Conservation (phyloP, 2,113 vertebrate species). For the Zosterops pallidus region DNA sequence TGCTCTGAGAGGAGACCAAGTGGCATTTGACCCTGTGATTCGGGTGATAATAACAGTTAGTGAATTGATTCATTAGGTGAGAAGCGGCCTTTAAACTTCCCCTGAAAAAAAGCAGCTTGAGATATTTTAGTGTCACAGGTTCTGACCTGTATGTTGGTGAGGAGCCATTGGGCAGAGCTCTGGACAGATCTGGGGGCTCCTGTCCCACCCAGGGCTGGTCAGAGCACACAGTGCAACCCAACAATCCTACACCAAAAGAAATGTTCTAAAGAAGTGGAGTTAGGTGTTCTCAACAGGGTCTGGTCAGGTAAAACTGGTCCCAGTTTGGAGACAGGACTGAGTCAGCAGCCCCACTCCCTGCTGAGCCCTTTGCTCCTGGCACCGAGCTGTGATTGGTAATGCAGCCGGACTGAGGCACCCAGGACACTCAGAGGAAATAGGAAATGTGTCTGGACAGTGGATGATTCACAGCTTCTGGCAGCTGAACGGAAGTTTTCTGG, state of each 20-base stretch:
- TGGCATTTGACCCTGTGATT: background rate
- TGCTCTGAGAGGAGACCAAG: background rate
- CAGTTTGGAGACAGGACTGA: background rate
- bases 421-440: constrained; percentile 30
- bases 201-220: background rate
- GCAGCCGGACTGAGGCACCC: background rate
- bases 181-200: background rate
- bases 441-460: constrained; percentile 31
- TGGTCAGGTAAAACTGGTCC: constrained; percentile 45
- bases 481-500: constrained; percentile 47
- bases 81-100: background rate
- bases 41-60: background rate
- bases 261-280: background rate
- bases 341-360: constrained; percentile 18
- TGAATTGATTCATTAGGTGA: background rate
- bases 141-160: background rate
- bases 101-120: background rate
- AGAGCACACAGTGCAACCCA: background rate
- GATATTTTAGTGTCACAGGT: background rate
- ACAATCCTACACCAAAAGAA: background rate
- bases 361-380: background rate
- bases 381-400: background rate
- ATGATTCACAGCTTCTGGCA: constrained; percentile 60
- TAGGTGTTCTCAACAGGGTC: background rate
- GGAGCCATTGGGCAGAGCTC: fast-evolving